Conservation (phyloP, 1,140 invertebrate species). For the Dinoponera quadriceps region DNA sequence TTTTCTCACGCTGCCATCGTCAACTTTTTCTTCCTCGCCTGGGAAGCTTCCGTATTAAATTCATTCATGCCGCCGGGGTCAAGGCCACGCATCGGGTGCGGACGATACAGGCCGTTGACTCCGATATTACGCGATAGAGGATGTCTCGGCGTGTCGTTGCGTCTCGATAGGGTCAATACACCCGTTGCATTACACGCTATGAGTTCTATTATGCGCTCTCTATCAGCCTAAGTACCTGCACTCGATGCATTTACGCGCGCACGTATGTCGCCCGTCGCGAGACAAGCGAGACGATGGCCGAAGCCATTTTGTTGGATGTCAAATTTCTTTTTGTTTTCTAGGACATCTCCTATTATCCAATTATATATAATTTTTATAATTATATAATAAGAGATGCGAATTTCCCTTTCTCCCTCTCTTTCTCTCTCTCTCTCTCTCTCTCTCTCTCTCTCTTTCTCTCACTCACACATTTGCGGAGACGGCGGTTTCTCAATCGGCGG, state of each 20-base stretch:
- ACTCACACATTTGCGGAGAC: too few species aligned
- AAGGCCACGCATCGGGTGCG: slow-evolving; percentile 20
- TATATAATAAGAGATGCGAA: not conserved
- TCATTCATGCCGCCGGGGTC: slow-evolving; percentile 2
- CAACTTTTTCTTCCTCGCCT: not conserved
- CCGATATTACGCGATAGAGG: slow-evolving; percentile 14
- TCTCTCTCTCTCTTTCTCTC: too few species aligned
- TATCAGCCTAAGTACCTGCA: slow-evolving; percentile 31
- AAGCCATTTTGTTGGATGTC: not conserved
- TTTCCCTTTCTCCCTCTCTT: too few species aligned
- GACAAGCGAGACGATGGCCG: not conserved
- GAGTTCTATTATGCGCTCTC: slow-evolving; percentile 30
- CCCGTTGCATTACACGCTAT: slow-evolving; percentile 56
- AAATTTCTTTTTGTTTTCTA: not conserved
- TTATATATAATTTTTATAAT: too few species aligned
- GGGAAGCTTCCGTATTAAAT: not conserved
- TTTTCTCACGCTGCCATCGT: not conserved
- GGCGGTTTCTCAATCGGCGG: not conserved
- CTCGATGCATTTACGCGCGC: slow-evolving; percentile 27
- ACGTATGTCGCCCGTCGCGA: not conserved
- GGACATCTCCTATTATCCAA: not conserved
- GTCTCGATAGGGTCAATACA: slow-evolving; percentile 69
- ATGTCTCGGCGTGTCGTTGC: slow-evolving; percentile 31
- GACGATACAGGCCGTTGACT: slow-evolving; percentile 53
- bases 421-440: too few species aligned